phyloP scores from a whole-genome alignment of 2,113 vertebrate genomes.

The Tetrax tetrax region DNA sequence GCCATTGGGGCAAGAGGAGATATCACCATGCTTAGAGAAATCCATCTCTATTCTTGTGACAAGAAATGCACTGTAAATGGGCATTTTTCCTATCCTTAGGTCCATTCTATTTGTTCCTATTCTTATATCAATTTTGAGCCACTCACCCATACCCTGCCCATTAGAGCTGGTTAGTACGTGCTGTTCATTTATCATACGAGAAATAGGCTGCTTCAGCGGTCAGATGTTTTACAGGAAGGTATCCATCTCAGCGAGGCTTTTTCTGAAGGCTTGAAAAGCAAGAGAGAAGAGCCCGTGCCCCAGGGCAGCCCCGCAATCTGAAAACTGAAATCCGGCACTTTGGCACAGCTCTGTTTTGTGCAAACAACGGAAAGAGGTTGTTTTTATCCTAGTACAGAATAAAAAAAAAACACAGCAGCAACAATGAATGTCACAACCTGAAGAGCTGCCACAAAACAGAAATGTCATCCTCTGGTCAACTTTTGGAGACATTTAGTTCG shows the following conservation, averaged over 20 bases:
- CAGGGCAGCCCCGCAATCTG: accelerated
- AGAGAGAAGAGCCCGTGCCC: not conserved
- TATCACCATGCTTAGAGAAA: not conserved
- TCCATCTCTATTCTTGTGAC: conserved; percentile 22
- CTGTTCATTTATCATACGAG: conserved; percentile 1
- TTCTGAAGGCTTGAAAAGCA: not conserved
- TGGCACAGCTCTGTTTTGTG: not conserved
- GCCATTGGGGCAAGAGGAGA: not conserved
- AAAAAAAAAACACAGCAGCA: not conserved
- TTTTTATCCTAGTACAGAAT: not conserved
- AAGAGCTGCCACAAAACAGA: not conserved
- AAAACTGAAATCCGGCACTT: not conserved
- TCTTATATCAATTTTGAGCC: conserved; percentile 4
- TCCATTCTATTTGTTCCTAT: conserved; percentile 38
- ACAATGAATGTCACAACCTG: conserved; percentile 33
- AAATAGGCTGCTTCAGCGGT: not conserved
- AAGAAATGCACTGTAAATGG: conserved; percentile 10
- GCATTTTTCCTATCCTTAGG: not conserved
- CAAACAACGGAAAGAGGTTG: not conserved
- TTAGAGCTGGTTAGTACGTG: not conserved
- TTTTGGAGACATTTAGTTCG: not conserved
- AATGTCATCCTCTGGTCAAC: not conserved
- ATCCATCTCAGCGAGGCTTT: not conserved
- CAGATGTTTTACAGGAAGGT: not conserved
- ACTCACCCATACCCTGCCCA: conserved; percentile 15